Evolutionary conservation across 53 echinoderm and acorn worm genomes (phyloP).

Genomic region (Paracentrotus lividus): DNA sequence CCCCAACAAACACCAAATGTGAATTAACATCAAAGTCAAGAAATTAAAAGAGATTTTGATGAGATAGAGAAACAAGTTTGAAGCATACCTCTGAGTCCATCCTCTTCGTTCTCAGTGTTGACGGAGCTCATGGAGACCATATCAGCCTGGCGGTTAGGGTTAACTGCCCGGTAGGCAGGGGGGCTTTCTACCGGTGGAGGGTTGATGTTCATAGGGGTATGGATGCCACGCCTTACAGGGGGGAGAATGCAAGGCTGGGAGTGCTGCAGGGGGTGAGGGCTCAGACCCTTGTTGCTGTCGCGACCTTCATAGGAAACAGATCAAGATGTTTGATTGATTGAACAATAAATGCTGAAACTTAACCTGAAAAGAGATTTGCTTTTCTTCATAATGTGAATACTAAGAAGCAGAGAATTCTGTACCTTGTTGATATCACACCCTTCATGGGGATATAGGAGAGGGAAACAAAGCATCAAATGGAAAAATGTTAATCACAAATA

Average conservation of each 20-base stretch:
- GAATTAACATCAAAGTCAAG: too few species aligned
- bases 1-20: background rate
- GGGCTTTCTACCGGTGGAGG: constrained; percentile 77
- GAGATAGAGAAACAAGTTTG: background rate
- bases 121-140: constrained; percentile 92
- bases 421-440: too few species aligned
- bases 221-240: constrained; percentile 66
- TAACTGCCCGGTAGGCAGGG: constrained; percentile 84
- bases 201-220: constrained; percentile 63
- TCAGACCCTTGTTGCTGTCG: constrained; percentile 82
- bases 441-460: too few species aligned
- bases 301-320: constrained; percentile 69
- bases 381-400: too few species aligned
- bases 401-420: too few species aligned
- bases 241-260: constrained; percentile 91
- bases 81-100: constrained; percentile 84
- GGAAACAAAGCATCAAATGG: too few species aligned
- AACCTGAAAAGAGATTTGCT: too few species aligned
- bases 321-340: background rate
- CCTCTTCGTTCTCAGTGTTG: constrained; percentile 90
- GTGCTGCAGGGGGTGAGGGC: constrained; percentile 85
- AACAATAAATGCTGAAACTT: too few species aligned
- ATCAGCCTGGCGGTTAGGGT: constrained; percentile 73
- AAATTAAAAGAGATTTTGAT: background rate
- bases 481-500: too few species aligned